Percentiles rank a stretch among this genome's conserved stretches.
phyloP scores from a whole-genome alignment of 1,140 invertebrate genomes.

The Drosophila sulfurigaster region DNA sequence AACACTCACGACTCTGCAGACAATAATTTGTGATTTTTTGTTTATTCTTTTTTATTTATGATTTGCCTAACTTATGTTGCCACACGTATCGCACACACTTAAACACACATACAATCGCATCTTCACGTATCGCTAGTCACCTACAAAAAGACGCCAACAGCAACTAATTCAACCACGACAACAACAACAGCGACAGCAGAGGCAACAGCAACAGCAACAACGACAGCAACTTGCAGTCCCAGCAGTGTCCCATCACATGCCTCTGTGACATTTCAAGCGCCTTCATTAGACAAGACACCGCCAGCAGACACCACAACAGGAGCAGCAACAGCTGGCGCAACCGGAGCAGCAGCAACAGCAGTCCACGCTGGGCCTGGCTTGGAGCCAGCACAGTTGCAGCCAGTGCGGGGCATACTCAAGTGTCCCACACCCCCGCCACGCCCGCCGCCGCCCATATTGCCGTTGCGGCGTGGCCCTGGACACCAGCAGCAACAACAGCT shows the following conservation, averaged over 20 bases:
- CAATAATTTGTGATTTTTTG: slow-evolving; percentile 42
- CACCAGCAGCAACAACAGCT: slow-evolving; percentile 36
- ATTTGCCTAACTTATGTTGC: slow-evolving; percentile 31
- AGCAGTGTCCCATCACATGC: slow-evolving; percentile 61
- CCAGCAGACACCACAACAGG: slow-evolving; percentile 28
- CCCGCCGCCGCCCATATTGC: slow-evolving; percentile 60
- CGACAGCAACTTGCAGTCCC: slow-evolving; percentile 32
- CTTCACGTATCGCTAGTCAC: slow-evolving; percentile 69
- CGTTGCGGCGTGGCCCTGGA: slow-evolving; percentile 54
- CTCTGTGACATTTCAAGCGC: slow-evolving; percentile 69
- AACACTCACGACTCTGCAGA: not conserved
- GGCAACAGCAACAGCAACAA: slow-evolving; percentile 16
- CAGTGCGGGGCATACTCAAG: slow-evolving; percentile 61
- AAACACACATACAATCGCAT: slow-evolving; percentile 21
- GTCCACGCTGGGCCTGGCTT: slow-evolving; percentile 52
- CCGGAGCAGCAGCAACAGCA: slow-evolving; percentile 39
- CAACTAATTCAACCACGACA: slow-evolving; percentile 34
- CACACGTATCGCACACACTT: slow-evolving; percentile 26
- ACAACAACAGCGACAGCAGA: slow-evolving; percentile 33
- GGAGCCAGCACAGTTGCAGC: slow-evolving; percentile 40
- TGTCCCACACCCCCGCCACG: slow-evolving; percentile 67
- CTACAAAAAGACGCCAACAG: slow-evolving; percentile 72
- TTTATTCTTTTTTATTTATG: slow-evolving; percentile 32
- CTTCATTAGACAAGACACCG: slow-evolving; percentile 63
- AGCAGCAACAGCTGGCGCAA: slow-evolving; percentile 11